These are phyloP conservation scores for Drosophila koepferae DNA, from an alignment of 2,888 invertebrate species.

Conservation along the genomic window DNA sequence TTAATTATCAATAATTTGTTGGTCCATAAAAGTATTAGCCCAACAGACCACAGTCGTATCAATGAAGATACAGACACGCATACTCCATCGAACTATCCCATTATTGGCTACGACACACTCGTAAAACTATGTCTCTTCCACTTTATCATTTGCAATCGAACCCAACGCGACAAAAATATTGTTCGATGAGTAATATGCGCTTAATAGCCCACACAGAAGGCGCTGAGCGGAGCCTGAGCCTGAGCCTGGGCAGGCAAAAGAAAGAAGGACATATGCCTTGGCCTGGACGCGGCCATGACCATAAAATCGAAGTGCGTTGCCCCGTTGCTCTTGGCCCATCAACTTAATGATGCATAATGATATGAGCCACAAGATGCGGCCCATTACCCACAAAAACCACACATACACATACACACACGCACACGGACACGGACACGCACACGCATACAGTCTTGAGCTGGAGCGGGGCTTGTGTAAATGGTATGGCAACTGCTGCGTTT, in stretches of 20 bases:
- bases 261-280: conserved; percentile 59
- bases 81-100: conserved; percentile 24
- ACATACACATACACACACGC: conserved; percentile 11
- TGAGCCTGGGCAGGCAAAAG: background rate
- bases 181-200: conserved; percentile 74
- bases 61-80: background rate
- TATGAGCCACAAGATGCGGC: conserved; percentile 73
- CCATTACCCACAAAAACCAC: conserved; percentile 69
- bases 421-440: conserved; percentile 18
- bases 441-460: conserved; percentile 10
- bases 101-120: conserved; percentile 55
- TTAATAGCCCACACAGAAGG: conserved; percentile 64
- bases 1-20: conserved; percentile 43
- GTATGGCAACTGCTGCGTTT: conserved; percentile 49
- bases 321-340: conserved; percentile 60
- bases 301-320: conserved; percentile 73
- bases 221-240: conserved; percentile 30
- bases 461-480: background rate
- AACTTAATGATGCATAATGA: conserved; percentile 80
- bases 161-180: conserved; percentile 61
- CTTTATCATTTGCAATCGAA: conserved; percentile 44
- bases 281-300: conserved; percentile 30
- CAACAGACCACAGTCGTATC: background rate
- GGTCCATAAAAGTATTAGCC: conserved; percentile 21
- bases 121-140: conserved; percentile 45